These are phyloP conservation scores for Globodera rostochiensis DNA, from an alignment of 1,140 invertebrate species.

Conservation along the genomic window DNA sequence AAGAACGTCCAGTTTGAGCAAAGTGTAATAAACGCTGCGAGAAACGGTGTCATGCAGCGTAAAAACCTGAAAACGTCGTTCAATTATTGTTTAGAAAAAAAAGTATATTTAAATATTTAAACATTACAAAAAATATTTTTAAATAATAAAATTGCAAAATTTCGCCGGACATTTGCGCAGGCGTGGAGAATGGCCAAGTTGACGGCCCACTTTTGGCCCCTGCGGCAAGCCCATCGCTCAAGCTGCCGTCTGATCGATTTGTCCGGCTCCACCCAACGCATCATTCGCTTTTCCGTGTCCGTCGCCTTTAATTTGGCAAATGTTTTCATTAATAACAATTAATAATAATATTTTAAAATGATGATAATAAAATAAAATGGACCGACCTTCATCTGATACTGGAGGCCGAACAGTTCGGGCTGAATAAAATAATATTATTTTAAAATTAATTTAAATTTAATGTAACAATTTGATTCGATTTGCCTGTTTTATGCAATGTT, in stretches of 20 bases:
- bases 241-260: conserved; percentile 55
- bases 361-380: background rate
- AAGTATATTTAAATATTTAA: background rate
- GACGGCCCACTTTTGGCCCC: conserved; percentile 48
- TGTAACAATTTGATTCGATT: conserved; percentile 22
- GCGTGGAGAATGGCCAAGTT: conserved; percentile 59
- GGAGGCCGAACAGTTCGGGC: conserved; percentile 55
- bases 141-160: conserved; percentile 18
- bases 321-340: background rate
- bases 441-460: conserved; percentile 9
- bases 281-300: conserved; percentile 54
- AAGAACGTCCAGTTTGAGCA: conserved; percentile 56
- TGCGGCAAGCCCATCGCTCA: conserved; percentile 57
- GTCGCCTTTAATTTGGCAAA: conserved; percentile 13
- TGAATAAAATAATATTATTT: conserved; percentile 33
- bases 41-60: conserved; percentile 45
- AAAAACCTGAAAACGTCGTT: conserved; percentile 29
- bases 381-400: conserved; percentile 52
- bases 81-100: background rate
- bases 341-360: background rate
- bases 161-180: conserved; percentile 54
- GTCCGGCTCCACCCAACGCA: conserved; percentile 60
- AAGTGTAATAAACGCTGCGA: conserved; percentile 48
- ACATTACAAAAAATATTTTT: background rate
- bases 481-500: conserved; percentile 53